Evolutionary conservation across 35 echinoderm and acorn worm species (phyloP), one percentile per base, ranked within the genome.

Genomic region (Diadema setosum): DNA sequence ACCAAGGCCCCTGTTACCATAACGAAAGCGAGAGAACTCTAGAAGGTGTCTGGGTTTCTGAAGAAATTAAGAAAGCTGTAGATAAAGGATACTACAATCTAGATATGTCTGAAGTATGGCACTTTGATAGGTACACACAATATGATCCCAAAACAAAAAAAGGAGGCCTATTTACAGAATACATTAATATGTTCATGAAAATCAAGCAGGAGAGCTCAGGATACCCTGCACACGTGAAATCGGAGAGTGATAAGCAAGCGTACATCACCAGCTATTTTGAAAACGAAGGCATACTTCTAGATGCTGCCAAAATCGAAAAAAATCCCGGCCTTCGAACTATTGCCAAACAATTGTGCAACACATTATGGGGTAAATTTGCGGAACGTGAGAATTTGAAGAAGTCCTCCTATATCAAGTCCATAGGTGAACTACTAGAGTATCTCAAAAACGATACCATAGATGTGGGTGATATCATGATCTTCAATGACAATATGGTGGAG

Each of bases 71-170:
- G 33, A 91, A 95, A 36, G 89, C 87, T n/a, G 75, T 92, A 20
- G 14, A 42, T 20, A 83, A 64, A 21, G 94, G 94, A 1, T 96
- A 96, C 65, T 39, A 3, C 12, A 56, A 92, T 23, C 5, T 67
- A 2, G 32, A 96, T 18, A 74, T 88, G 14, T 15, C 58, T 5
- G 89, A 92, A 85, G 90, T 96, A 8, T 96, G 94, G 94, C 94
- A 96, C 70, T 96, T 83, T 74, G 78, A 91, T 12, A 9, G 81
- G 35, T 84, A 61, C 34, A 80, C 87, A 4, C 16, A 43, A 40
- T 95, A 91, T 80, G 41, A 91, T 60, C 24, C 57, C 1, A 24
- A 60, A 17, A 70, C 56, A 4, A 45, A 52, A 24, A 37, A 84
- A 16, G 81, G 81, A 49, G 90, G 94, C 8, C 74, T 96, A 15